Conservation (phyloP, 2,888 invertebrate species). For the Anarsia innoxiella region DNA sequence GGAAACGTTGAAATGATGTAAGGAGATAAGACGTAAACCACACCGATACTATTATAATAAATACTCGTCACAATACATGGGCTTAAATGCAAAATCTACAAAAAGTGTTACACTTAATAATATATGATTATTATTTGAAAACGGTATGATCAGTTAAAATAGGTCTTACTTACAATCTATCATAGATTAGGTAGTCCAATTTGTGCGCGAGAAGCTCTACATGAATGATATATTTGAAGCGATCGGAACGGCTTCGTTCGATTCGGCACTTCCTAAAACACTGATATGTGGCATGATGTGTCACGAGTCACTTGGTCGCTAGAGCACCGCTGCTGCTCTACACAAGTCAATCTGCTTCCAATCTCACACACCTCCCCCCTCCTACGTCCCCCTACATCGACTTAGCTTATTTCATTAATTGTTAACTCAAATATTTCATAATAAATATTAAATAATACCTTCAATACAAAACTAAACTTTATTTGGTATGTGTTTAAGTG, state of each 20-base stretch:
- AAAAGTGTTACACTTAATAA: slow-evolving; percentile 47
- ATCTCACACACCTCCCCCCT: slow-evolving; percentile 17
- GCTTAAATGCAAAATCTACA: slow-evolving; percentile 71
- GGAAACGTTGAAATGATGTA: slow-evolving; percentile 31
- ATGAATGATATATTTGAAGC: slow-evolving; percentile 55
- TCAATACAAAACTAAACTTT: too few relatives aligned
- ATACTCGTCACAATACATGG: slow-evolving; percentile 66
- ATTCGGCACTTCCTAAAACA: slow-evolving; percentile 42
- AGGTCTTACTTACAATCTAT: slow-evolving; percentile 58
- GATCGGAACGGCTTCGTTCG: slow-evolving; percentile 28
- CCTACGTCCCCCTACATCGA: slow-evolving; percentile 1
- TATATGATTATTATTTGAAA: slow-evolving; percentile 65
- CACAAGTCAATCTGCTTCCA: slow-evolving; percentile 31
- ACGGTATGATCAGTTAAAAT: slow-evolving; percentile 60
- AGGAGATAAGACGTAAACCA: slow-evolving; percentile 52
- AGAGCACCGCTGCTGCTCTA: slow-evolving; percentile 33
- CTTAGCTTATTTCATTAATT: slow-evolving; percentile 5
- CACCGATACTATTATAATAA: slow-evolving; percentile 58
- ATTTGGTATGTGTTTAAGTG: too few relatives aligned
- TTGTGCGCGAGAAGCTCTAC: slow-evolving; percentile 72
- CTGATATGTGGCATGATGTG: slow-evolving; percentile 73
- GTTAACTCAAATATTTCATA: too few relatives aligned
- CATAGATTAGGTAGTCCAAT: slow-evolving; percentile 36
- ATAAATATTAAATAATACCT: too few relatives aligned
- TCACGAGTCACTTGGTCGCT: slow-evolving; percentile 63